Conservation (phyloP, 2,797 vertebrate genomes). For the Liparis tanakae region DNA sequence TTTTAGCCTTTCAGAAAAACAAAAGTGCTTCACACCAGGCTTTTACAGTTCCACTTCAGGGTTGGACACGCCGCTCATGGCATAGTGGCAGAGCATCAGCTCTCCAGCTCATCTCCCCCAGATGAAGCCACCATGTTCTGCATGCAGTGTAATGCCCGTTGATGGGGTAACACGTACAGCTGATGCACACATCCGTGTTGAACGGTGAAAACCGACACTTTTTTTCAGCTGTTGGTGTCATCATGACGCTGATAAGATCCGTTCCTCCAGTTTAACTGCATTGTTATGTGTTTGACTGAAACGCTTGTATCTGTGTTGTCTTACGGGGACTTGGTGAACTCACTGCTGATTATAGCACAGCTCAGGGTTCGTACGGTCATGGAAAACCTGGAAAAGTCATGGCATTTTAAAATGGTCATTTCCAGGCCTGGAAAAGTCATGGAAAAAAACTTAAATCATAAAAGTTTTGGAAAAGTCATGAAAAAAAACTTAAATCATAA, state of each 20-base stretch:
- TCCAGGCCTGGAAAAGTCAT: too few relatives aligned
- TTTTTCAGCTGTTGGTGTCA: slow-evolving; percentile 49
- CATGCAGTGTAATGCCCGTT: background rate
- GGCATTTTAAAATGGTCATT: too few relatives aligned
- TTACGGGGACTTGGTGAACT: slow-evolving; percentile 2
- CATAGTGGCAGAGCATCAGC: slow-evolving; percentile 24
- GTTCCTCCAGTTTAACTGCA: slow-evolving; percentile 49
- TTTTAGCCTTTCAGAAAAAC: slow-evolving; percentile 30
- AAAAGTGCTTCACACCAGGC: slow-evolving; percentile 18
- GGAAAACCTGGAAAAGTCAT: too few relatives aligned
- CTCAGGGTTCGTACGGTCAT: too few relatives aligned
- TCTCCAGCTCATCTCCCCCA: slow-evolving; percentile 39
- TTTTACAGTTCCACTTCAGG: slow-evolving; percentile 47
- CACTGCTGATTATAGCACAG: background rate
- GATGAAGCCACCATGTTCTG: slow-evolving; percentile 20
- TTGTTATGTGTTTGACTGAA: slow-evolving; percentile 58
- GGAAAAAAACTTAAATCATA: too few relatives aligned
- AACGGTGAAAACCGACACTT: slow-evolving; percentile 15
- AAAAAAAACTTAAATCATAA: too few relatives aligned
- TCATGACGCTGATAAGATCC: slow-evolving; percentile 63
- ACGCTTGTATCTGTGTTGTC: slow-evolving; percentile 19
- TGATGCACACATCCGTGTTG: slow-evolving; percentile 30
- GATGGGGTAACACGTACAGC: slow-evolving; percentile 4
- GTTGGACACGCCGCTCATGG: slow-evolving; percentile 47
- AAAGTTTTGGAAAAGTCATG: too few relatives aligned